These are phyloP conservation scores for Papilio elwesi DNA, from an alignment of 2,888 invertebrate species.

Conservation along the genomic window DNA sequence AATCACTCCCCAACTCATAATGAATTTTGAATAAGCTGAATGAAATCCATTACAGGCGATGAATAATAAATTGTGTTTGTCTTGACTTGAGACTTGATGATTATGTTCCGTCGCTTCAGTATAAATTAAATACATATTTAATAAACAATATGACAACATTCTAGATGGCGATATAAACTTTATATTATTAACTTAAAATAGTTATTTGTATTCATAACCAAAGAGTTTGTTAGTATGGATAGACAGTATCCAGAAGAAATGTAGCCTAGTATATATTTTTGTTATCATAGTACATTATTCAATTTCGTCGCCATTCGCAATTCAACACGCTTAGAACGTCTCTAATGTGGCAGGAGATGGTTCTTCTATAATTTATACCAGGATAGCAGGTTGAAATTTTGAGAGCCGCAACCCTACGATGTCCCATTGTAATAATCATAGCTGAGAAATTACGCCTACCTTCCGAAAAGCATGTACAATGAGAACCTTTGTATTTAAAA, in stretches of 20 bases:
- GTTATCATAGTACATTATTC: too few relatives aligned
- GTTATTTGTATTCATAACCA: too few relatives aligned
- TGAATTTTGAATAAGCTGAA: constrained; percentile 19
- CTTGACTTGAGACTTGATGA: neutral
- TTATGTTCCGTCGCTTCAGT: too few relatives aligned
- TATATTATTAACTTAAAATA: neutral
- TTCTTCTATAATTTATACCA: too few relatives aligned
- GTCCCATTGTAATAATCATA: constrained; percentile 3
- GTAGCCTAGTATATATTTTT: too few relatives aligned
- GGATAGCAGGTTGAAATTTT: too few relatives aligned
- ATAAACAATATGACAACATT: neutral
- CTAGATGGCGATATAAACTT: neutral
- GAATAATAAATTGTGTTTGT: constrained; percentile 30
- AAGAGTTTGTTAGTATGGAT: too few relatives aligned
- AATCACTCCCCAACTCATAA: neutral
- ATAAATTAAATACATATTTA: neutral
- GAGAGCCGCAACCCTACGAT: neutral
- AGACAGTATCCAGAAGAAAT: too few relatives aligned
- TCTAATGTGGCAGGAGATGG: too few relatives aligned
- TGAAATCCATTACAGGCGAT: constrained; percentile 25
- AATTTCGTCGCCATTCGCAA: too few relatives aligned
- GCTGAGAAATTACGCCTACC: neutral
- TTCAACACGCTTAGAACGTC: too few relatives aligned
- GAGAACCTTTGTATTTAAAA: constrained; percentile 18
- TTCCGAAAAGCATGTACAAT: neutral